Conservation (phyloP, 2,113 vertebrate species). For the Hemiprocne comata region DNA sequence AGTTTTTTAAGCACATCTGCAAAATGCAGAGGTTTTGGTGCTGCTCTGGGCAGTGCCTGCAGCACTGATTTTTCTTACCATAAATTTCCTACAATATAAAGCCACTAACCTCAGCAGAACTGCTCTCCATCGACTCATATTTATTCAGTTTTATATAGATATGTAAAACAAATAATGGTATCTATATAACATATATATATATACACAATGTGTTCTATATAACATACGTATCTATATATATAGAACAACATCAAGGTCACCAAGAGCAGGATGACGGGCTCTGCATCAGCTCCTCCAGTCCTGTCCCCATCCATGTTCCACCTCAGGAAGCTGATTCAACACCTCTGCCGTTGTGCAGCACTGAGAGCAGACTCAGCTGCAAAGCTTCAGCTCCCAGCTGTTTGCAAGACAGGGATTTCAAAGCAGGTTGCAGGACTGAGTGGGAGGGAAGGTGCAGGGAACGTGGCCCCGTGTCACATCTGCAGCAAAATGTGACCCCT, state of each 20-base stretch:
- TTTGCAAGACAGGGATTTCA: not conserved
- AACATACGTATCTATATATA: not conserved
- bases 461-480: rapidly evolving
- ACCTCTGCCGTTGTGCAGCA: rapidly evolving
- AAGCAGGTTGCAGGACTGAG: not conserved
- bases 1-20: not conserved
- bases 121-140: not conserved
- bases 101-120: not conserved
- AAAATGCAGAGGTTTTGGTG: not conserved
- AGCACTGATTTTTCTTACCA: not conserved
- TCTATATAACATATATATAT: not conserved
- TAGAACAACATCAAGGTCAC: not conserved
- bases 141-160: not conserved
- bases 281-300: not conserved
- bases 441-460: not conserved
- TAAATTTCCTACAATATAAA: not conserved
- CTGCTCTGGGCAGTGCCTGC: not conserved
- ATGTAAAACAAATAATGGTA: not conserved
- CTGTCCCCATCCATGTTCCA: rapidly evolving
- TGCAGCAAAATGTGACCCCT: rapidly evolving
- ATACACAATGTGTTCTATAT: not conserved
- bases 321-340: not conserved
- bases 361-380: not conserved
- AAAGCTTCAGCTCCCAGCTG: not conserved
- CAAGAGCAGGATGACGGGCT: not conserved